Conservation (phyloP, 2,797 vertebrate species). For the Schizopygopsis malacanthus region DNA sequence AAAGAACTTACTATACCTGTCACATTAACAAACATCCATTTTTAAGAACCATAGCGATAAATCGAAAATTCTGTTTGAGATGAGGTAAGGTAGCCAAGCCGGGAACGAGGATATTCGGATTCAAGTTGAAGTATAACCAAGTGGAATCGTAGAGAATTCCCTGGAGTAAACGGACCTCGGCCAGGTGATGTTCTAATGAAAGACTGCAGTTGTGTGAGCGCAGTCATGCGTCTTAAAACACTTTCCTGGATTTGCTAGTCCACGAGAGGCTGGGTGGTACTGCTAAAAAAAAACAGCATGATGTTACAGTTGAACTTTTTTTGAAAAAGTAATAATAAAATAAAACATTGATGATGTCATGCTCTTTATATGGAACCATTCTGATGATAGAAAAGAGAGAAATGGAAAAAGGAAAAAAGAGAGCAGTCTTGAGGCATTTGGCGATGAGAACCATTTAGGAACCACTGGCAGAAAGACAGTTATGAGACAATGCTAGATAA, state of each 20-base stretch:
- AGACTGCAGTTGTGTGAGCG: background rate
- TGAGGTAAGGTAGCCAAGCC: constrained; percentile 25
- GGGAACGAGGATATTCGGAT: background rate
- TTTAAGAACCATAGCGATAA: constrained; percentile 38
- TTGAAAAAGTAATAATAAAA: constrained; percentile 1
- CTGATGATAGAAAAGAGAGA: background rate
- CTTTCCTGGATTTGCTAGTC: background rate
- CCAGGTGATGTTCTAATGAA: constrained; percentile 28
- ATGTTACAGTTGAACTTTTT: background rate
- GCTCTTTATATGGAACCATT: constrained; percentile 41
- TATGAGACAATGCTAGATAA: constrained; percentile 52
- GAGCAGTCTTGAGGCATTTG: constrained; percentile 57
- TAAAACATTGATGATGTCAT: constrained; percentile 18
- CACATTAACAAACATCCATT: constrained; percentile 46
- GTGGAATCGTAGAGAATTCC: constrained; percentile 8
- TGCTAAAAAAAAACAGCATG: constrained; percentile 15
- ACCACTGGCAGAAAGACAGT: constrained; percentile 35
- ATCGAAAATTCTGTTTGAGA: constrained; percentile 23
- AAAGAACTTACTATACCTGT: constrained; percentile 22
- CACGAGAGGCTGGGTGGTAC: constrained; percentile 16
- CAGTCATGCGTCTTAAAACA: background rate
- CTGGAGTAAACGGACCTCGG: constrained; percentile 1
- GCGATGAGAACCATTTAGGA: constrained; percentile 41
- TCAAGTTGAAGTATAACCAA: constrained; percentile 25
- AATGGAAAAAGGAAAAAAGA: constrained; percentile 12